Base-by-base conservation (phyloP, 2,888 invertebrate genomes). In the Luperina testacea region DNA sequence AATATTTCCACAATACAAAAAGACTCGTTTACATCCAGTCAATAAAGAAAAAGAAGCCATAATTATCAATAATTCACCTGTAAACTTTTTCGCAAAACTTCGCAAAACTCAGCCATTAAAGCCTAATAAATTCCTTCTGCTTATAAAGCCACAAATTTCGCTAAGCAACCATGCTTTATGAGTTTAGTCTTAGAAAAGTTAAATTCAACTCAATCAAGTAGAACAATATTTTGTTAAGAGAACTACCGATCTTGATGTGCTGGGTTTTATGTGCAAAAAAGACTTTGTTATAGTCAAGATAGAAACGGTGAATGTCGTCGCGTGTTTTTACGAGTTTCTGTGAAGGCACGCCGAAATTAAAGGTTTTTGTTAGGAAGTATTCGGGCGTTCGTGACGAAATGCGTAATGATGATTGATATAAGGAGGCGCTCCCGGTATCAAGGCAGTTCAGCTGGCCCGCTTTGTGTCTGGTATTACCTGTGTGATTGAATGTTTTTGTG, bases 241-340 rank as follows among this genome's bases (percentile, higher is more conserved):
- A 88, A 86, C 80, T 80, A 77, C 86, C 83, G 91, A 91, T 91
- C 88, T 79, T 77, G 80, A 92, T 92, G 91, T 91, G 72, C 75
- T 53, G 78, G 82, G 73, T 87, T 91, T 90, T 90, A 90, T 85
- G 87, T 88, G 85, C 79, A 84, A 85, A 80, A 86, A 84, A 32
- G 81, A 83, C 83, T 90, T 91, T 91, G 90, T 90, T 91, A 74
- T 80, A 88, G 89, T 85, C 72, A 75, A 86, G 90, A 92, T 92
- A 90, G 90, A 88, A 91, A 91, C 89, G 87, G 84, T 57, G 79
- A 91, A 91, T 90, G 88, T 88, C 88, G 77, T 80, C 82, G 84
- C 85, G 91, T 88, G 90, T 89, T 91, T 92, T 92, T 92, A 93
- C 89, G 90, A 89, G 77, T 67, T 78, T 77, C 84, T 80, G 84